Conservation (phyloP, 1,140 invertebrate species). For the Bilobella aurantiaca region DNA sequence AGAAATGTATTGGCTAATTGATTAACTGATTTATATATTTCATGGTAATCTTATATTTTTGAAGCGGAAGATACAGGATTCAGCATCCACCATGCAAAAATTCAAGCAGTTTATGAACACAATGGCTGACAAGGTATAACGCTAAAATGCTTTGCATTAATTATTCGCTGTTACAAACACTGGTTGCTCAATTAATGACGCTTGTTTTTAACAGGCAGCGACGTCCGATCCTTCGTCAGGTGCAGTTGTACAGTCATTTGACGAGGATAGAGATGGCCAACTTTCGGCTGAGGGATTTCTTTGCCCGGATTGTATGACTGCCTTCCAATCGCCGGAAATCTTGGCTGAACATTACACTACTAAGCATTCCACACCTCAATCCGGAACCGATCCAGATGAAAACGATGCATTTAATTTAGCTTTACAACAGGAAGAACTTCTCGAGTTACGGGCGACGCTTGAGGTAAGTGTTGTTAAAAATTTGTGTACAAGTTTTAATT, state of each 20-base stretch:
- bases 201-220: no score
- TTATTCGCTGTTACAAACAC: no score
- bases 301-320: slow-evolving; percentile 31
- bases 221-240: background rate
- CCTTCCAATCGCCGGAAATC: slow-evolving; percentile 29
- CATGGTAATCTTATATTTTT: no score
- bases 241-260: background rate
- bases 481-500: background rate
- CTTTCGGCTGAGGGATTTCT: slow-evolving; percentile 32
- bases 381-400: background rate
- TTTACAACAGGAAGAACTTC: slow-evolving; percentile 3
- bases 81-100: slow-evolving; percentile 32
- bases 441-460: slow-evolving; percentile 9
- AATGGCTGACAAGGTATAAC: slow-evolving; percentile 28
- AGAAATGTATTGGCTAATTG: no score
- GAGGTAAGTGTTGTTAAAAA: background rate
- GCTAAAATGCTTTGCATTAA: no score
- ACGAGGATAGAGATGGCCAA: slow-evolving; percentile 14
- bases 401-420: background rate
- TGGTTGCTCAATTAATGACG: no score
- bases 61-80: no score
- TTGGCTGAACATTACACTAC: slow-evolving; percentile 29
- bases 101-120: slow-evolving; percentile 26
- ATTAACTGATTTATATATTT: no score
- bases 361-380: slow-evolving; percentile 12